phyloP scores from a whole-genome alignment of 2,113 vertebrate genomes.

The Myotis davidii region DNA sequence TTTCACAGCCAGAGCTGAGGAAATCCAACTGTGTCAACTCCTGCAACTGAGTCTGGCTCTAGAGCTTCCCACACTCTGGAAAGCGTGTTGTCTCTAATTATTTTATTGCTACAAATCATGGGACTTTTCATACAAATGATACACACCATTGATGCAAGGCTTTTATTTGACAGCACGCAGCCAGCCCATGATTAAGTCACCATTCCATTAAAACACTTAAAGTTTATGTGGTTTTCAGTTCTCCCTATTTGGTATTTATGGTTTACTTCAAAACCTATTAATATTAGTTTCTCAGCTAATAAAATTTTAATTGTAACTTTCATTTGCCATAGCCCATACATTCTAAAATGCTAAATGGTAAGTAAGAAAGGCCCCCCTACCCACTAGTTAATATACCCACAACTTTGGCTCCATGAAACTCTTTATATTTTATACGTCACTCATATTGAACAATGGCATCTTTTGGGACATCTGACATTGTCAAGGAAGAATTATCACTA shows the following conservation, averaged over 20 bases:
- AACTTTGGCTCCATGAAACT: neutral
- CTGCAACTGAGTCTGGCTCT: conserved; percentile 21
- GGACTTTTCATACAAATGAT: conserved; percentile 44
- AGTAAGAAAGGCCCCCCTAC: neutral
- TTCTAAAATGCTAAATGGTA: neutral
- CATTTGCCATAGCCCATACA: neutral
- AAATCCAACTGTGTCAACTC: conserved; percentile 39
- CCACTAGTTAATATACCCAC: too few relatives aligned
- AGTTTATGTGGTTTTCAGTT: neutral
- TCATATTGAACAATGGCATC: neutral
- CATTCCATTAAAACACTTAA: conserved; percentile 24
- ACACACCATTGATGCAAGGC: conserved; percentile 23
- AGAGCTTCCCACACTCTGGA: neutral
- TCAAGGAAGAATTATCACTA: neutral
- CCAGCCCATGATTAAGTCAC: neutral
- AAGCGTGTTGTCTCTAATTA: conserved; percentile 64
- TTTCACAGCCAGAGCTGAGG: neutral
- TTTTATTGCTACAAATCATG: conserved; percentile 61
- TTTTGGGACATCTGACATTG: neutral
- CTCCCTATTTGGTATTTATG: neutral
- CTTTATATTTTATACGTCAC: neutral
- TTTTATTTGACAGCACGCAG: conserved; percentile 53
- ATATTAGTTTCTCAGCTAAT: neutral
- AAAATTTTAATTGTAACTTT: neutral
- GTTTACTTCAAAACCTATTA: neutral